These are phyloP conservation scores for Stictonetta naevosa DNA, from an alignment of 2,113 vertebrate genomes.

Conservation along the genomic window DNA sequence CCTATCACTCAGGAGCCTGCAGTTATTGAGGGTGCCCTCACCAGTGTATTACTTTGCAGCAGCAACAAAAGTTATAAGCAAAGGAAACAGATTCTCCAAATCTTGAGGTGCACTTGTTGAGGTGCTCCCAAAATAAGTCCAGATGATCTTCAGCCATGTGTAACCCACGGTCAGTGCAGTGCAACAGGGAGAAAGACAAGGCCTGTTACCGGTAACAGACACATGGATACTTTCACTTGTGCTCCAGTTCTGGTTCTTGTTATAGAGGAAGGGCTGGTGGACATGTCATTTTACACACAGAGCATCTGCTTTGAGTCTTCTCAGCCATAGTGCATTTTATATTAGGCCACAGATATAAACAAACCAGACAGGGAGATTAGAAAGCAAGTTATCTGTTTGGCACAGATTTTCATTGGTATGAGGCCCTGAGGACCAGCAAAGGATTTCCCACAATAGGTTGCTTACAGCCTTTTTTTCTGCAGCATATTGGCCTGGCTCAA, in stretches of 20 bases:
- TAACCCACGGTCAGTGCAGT: not conserved
- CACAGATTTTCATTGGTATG: constrained; percentile 25
- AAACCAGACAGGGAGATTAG: constrained; percentile 8
- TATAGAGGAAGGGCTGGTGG: not conserved
- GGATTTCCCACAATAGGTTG: constrained; percentile 21
- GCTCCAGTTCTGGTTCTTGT: not conserved
- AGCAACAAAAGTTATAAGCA: not conserved
- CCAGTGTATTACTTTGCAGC: not conserved
- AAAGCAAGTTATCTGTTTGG: constrained; percentile 23
- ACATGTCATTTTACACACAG: not conserved
- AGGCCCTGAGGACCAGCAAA: not conserved
- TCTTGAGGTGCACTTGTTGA: not conserved
- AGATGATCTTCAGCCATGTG: not conserved
- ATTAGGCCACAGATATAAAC: not conserved
- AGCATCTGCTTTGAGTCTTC: not conserved
- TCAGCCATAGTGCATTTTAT: not conserved
- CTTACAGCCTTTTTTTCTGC: constrained; percentile 41
- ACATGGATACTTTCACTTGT: not conserved
- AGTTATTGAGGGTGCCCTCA: not conserved
- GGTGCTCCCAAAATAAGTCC: not conserved
- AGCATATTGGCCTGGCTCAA: constrained; percentile 19
- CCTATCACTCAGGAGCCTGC: not conserved
- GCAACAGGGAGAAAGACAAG: not conserved
- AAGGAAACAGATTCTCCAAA: not conserved
- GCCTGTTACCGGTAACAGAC: not conserved